Percentiles rank a stretch among this genome's conserved stretches.
These are phyloP conservation scores for Phenacoccus solenopsis DNA, from an alignment of 1,140 invertebrate genomes.

Conservation along the genomic window DNA sequence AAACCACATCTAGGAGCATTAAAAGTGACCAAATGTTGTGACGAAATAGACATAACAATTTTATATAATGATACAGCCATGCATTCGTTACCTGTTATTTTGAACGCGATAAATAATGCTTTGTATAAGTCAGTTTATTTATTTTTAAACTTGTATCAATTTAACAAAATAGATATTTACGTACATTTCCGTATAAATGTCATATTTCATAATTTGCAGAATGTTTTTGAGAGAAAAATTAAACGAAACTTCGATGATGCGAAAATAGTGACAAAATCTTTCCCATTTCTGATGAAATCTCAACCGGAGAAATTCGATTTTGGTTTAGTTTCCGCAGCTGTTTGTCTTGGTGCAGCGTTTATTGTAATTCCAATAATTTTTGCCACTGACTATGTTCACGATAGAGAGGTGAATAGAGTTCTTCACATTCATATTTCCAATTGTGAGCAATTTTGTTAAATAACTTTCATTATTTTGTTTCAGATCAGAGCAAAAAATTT, in stretches of 20 bases:
- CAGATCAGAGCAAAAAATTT: slow-evolving; percentile 73
- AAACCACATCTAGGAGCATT: slow-evolving; percentile 50
- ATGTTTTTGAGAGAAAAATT: slow-evolving; percentile 26
- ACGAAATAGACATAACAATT: slow-evolving; percentile 40
- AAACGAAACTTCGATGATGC: neutral
- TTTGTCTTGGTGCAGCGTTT: slow-evolving; percentile 67
- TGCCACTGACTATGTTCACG: slow-evolving; percentile 67
- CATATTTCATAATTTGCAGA: slow-evolving; percentile 23
- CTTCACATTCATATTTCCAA: too few species aligned
- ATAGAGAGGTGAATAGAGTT: slow-evolving; percentile 51
- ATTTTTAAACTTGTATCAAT: neutral
- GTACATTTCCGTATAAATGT: too few species aligned
- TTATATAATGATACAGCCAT: slow-evolving; percentile 67
- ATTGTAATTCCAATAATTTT: slow-evolving; percentile 59
- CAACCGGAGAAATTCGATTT: slow-evolving; percentile 55
- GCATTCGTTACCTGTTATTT: slow-evolving; percentile 60
- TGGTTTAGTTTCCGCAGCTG: slow-evolving; percentile 52
- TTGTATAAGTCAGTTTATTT: slow-evolving; percentile 43
- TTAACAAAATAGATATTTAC: too few species aligned
- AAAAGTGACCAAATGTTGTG: slow-evolving; percentile 41
- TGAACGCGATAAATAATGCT: slow-evolving; percentile 59
- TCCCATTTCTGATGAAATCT: slow-evolving; percentile 48
- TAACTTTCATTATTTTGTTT: slow-evolving; percentile 30
- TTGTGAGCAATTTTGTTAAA: neutral
- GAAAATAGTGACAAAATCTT: neutral